Evolutionary conservation across 2,888 invertebrate species (phyloP).

Genomic region (Drosophila infuscata): DNA sequence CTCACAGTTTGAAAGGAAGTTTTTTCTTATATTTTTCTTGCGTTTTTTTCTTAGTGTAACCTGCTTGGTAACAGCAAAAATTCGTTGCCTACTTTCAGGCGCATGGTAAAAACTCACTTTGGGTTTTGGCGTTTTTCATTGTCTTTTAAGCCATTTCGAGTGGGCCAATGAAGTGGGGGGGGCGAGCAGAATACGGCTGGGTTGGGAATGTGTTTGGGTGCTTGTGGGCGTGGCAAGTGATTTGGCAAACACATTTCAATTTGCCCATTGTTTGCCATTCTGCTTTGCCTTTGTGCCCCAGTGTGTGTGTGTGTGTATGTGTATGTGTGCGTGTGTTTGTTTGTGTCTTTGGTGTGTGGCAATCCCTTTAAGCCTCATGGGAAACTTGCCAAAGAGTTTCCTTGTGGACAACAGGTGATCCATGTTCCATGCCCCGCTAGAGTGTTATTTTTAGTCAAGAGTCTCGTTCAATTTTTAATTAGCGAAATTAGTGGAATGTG

Average conservation of each 20-base stretch:
- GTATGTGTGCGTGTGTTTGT: background rate
- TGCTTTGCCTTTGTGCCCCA: constrained; percentile 41
- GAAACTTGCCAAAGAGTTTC: constrained; percentile 74
- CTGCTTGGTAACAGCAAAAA: constrained; percentile 11
- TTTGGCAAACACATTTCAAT: constrained; percentile 72
- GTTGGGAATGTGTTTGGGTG: background rate
- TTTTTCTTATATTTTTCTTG: too few relatives aligned
- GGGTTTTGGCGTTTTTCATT: constrained; percentile 32
- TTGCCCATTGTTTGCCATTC: constrained; percentile 63
- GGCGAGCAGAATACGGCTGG: background rate
- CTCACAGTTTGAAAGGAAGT: too few relatives aligned
- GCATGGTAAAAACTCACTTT: constrained; percentile 46
- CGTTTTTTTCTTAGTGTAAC: background rate
- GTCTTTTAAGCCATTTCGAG: constrained; percentile 15
- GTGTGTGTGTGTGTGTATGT: constrained; percentile 23
- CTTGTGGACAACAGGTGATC: constrained; percentile 73
- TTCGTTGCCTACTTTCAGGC: constrained; percentile 70
- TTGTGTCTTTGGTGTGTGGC: constrained; percentile 24
- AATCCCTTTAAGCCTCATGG: constrained; percentile 67
- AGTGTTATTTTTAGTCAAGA: constrained; percentile 63
- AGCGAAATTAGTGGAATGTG: constrained; percentile 66
- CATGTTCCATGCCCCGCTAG: constrained; percentile 46
- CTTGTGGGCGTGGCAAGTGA: constrained; percentile 56
- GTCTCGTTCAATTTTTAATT: constrained; percentile 81
- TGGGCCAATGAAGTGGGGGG: background rate